Evolutionary conservation across 2,113 vertebrate species (phyloP).

Genomic region (Actenoides lindsayi): DNA sequence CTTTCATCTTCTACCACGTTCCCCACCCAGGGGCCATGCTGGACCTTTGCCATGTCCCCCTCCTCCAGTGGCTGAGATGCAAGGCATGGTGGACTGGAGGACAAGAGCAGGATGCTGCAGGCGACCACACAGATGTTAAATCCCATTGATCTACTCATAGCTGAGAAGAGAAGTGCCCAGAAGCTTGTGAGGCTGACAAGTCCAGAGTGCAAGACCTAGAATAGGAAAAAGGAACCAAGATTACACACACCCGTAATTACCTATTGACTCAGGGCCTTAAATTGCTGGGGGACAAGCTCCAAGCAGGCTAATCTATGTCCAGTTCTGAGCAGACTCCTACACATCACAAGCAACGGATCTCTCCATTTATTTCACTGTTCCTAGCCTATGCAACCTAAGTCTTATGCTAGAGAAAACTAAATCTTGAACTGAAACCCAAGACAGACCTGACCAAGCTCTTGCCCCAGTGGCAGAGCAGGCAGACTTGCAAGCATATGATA

Average conservation of each 20-base stretch:
- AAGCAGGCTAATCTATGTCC: neutral
- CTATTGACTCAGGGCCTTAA: neutral
- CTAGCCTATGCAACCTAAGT: neutral
- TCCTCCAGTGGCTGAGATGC: slow-evolving; percentile 30
- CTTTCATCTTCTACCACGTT: slow-evolving; percentile 20
- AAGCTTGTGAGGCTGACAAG: neutral
- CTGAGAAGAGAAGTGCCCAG: slow-evolving; percentile 11
- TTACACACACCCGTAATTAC: neutral
- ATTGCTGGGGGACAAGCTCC: neutral
- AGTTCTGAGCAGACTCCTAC: neutral
- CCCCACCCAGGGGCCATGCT: neutral
- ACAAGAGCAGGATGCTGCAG: slow-evolving; percentile 68
- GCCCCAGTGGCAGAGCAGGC: neutral
- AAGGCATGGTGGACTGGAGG: slow-evolving; percentile 36
- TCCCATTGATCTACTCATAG: slow-evolving; percentile 64
- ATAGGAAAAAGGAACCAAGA: slow-evolving; percentile 30
- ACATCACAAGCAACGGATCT: neutral
- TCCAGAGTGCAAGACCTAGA: slow-evolving; percentile 50
- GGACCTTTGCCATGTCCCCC: neutral
- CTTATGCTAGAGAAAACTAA: neutral
- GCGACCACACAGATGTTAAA: slow-evolving; percentile 46
- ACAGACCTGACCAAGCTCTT: neutral
- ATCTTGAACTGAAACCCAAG: neutral
- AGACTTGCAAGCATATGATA: neutral
- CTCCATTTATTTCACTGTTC: neutral